Evolutionary conservation across 2,888 invertebrate genomes (phyloP).

Genomic region (Prosapia bicincta): DNA sequence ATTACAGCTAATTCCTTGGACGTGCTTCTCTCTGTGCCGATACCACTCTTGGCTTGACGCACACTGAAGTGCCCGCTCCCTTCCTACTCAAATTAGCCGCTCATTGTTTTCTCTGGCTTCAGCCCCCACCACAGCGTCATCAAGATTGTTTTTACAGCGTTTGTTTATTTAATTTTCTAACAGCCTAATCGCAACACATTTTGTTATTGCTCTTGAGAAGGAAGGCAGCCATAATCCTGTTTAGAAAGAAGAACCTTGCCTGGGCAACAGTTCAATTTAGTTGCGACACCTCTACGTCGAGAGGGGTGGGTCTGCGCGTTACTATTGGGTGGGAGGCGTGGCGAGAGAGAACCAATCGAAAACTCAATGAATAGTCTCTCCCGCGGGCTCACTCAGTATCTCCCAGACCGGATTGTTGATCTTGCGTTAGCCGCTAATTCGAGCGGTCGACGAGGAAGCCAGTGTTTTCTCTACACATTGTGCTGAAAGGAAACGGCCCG

Average conservation of each 20-base stretch:
- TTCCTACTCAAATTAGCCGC: conserved; percentile 19
- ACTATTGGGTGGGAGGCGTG: conserved; percentile 12
- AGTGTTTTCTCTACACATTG: conserved; percentile 48
- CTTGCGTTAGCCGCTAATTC: conserved; percentile 44
- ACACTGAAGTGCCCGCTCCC: conserved; percentile 12
- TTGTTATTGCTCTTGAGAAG: conserved; percentile 21
- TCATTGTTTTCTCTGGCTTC: conserved; percentile 25
- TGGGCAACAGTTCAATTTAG: conserved; percentile 8
- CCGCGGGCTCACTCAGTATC: conserved; percentile 21
- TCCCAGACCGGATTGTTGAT: conserved; percentile 29
- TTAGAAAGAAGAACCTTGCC: background rate
- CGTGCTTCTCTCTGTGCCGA: conserved; percentile 10
- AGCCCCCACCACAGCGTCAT: conserved; percentile 18
- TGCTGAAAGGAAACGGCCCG: conserved; percentile 51
- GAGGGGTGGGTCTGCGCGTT: conserved; percentile 17
- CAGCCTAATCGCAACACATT: conserved; percentile 28
- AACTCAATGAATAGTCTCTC: conserved; percentile 5
- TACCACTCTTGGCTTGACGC: conserved; percentile 3
- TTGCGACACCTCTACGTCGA: conserved; percentile 5
- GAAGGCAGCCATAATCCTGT: conserved; percentile 30
- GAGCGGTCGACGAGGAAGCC: conserved; percentile 47
- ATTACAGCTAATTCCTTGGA: conserved; percentile 16
- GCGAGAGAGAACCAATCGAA: conserved; percentile 14
- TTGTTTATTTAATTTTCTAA: conserved; percentile 30
- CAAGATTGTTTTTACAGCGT: conserved; percentile 30